Evolutionary conservation across 2,113 vertebrate genomes (phyloP).

Genomic region (Sinocyclocheilus grahami): DNA sequence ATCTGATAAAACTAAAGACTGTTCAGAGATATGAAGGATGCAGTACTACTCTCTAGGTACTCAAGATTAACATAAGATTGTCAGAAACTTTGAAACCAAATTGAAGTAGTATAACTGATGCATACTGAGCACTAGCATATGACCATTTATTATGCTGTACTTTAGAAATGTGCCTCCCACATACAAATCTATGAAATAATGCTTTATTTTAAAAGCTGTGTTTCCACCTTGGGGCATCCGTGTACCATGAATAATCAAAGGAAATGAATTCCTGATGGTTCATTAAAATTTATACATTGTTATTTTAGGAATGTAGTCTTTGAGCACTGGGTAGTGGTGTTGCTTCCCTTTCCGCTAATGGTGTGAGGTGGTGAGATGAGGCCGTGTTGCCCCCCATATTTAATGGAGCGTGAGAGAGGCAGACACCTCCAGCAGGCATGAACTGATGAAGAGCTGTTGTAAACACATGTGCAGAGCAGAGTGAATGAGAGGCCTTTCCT

Average conservation of each 20-base stretch:
- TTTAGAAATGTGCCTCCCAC: too few species aligned
- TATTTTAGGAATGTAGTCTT: neutral
- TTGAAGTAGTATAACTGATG: neutral
- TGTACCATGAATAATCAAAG: slow-evolving; percentile 6
- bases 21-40: too few species aligned
- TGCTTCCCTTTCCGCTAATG: neutral
- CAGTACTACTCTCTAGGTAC: too few species aligned
- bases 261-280: neutral
- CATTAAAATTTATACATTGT: neutral
- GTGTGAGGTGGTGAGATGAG: neutral
- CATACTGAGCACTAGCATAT: neutral
- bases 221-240: neutral
- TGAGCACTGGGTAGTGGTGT: neutral
- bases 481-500: neutral
- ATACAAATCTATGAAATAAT: neutral
- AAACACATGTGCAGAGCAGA: neutral
- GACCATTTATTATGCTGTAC: too few species aligned
- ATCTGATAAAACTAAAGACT: too few species aligned
- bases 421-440: slow-evolving; percentile 11
- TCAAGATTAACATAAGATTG: too few species aligned
- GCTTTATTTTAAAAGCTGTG: neutral
- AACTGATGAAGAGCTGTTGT: slow-evolving; percentile 8
- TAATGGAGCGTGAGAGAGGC: slow-evolving; percentile 37
- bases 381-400: slow-evolving; percentile 9
- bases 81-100: neutral